phyloP scores from a whole-genome alignment of 2,113 vertebrate species.

The Tangachromis dhanisi region DNA sequence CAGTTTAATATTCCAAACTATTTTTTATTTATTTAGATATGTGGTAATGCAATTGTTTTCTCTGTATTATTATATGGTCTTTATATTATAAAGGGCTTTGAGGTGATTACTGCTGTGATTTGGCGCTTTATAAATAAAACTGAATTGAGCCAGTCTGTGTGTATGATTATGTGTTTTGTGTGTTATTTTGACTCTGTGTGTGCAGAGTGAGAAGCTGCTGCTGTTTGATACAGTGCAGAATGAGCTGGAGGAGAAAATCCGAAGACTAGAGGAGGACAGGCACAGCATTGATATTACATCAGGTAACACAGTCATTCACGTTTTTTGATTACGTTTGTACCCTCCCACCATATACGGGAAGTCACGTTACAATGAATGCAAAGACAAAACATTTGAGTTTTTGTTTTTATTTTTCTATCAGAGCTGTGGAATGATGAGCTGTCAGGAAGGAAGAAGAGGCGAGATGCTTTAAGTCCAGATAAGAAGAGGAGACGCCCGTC shows the following conservation, averaged over 20 bases:
- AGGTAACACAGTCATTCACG: constrained; percentile 50
- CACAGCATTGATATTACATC: constrained; percentile 96
- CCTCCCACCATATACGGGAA: background rate
- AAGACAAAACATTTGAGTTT: background rate
- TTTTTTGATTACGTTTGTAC: background rate
- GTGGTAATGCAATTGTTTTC: background rate
- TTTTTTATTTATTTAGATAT: fast-evolving
- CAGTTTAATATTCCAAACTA: background rate
- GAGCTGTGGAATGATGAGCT: constrained; percentile 94
- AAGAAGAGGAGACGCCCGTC: constrained; percentile 88
- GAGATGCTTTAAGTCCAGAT: constrained; percentile 90
- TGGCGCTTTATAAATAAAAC: background rate
- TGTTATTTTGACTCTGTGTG: background rate
- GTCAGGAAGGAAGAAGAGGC: constrained; percentile 86
- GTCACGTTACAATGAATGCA: background rate
- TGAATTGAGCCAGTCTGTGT: background rate
- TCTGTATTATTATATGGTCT: background rate
- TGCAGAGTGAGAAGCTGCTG: constrained; percentile 90
- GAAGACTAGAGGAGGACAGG: constrained; percentile 89
- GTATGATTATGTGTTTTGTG: background rate
- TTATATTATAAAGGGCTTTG: background rate
- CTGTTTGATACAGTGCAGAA: constrained; percentile 92
- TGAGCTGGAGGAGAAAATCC: constrained; percentile 95
- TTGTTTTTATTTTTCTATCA: constrained; percentile 40
- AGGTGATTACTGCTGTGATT: background rate